Conservation (phyloP, 1,140 invertebrate genomes). For the Conus ventricosus region DNA sequence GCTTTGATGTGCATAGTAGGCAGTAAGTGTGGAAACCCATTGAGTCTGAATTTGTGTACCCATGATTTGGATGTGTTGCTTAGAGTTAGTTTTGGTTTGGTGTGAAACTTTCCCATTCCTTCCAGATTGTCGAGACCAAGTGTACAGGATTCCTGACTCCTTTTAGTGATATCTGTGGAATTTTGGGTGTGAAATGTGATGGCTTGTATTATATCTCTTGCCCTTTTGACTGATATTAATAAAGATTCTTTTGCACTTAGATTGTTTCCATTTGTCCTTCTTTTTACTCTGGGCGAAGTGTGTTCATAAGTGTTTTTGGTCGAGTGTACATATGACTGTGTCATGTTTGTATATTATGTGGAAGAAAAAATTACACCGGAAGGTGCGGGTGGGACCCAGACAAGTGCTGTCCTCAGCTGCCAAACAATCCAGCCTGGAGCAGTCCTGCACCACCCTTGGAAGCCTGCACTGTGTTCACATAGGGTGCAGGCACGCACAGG, state of each 20-base stretch:
- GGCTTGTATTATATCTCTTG: conserved; percentile 16
- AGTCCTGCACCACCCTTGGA: too few relatives aligned
- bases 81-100: neutral
- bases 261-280: too few relatives aligned
- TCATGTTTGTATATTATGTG: too few relatives aligned
- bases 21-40: neutral
- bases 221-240: conserved; percentile 30
- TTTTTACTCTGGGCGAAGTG: too few relatives aligned
- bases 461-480: too few relatives aligned
- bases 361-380: too few relatives aligned
- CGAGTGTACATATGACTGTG: too few relatives aligned
- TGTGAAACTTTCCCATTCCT: neutral
- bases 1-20: neutral
- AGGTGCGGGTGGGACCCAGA: too few relatives aligned
- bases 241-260: conserved; percentile 34
- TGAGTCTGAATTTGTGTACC: neutral
- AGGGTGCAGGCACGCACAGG: too few relatives aligned
- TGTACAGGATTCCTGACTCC: neutral
- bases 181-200: neutral
- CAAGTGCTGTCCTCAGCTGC: too few relatives aligned
- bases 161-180: neutral
- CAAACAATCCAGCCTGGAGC: too few relatives aligned
- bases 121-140: neutral
- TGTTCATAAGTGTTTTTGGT: too few relatives aligned
- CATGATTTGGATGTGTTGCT: neutral